Percentiles rank a stretch among this genome's conserved stretches.
These are phyloP conservation scores for Anseranas semipalmata DNA, from an alignment of 2,113 vertebrate species.

Conservation along the genomic window DNA sequence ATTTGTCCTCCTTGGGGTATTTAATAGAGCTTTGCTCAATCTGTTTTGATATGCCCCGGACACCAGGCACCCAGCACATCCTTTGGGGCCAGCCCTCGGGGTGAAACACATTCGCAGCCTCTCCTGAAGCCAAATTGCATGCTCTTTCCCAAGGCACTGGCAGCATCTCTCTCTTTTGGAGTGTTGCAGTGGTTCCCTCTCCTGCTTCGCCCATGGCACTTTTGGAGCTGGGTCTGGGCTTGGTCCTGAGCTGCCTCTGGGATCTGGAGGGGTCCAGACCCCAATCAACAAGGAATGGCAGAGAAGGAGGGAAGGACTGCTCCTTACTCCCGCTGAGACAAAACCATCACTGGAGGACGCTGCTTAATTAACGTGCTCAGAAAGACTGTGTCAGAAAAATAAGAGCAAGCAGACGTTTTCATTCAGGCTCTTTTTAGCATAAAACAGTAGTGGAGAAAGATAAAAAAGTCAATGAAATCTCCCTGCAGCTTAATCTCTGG, in stretches of 20 bases:
- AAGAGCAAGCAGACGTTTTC: background rate
- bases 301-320: background rate
- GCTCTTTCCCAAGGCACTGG: background rate
- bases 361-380: background rate
- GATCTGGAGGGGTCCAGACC: fast-evolving
- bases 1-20: background rate
- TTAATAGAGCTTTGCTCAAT: background rate
- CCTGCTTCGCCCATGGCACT: too few species aligned
- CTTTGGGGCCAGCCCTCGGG: background rate
- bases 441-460: background rate
- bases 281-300: background rate
- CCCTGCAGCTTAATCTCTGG: background rate
- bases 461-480: background rate
- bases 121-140: background rate
- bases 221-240: background rate
- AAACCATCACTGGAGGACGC: fast-evolving
- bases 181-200: too few species aligned
- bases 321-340: background rate
- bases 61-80: background rate
- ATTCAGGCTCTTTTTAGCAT: background rate
- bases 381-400: background rate
- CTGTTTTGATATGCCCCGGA: background rate
- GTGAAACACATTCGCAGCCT: background rate
- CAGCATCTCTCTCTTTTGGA: background rate
- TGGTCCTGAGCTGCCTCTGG: background rate